Evolutionary conservation across 1,140 invertebrate genomes (phyloP).

Genomic region (Pseudomyrmex gracilis): DNA sequence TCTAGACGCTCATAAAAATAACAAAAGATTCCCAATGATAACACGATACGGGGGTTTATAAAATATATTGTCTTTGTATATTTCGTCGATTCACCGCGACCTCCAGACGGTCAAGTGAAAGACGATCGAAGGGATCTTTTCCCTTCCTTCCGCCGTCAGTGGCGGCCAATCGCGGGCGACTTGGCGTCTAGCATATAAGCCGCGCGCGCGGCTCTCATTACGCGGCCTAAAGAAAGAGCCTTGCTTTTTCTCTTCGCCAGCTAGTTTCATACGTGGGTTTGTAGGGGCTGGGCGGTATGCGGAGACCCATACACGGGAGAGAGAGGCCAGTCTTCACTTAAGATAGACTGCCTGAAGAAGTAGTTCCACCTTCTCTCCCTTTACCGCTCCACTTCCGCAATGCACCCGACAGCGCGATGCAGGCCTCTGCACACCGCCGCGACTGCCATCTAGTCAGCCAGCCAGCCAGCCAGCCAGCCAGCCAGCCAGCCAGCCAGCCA

Average conservation of each 20-base stretch:
- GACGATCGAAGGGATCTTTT: constrained; percentile 40
- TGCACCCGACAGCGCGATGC: constrained; percentile 64
- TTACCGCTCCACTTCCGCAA: constrained; percentile 45
- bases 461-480: constrained; percentile 52
- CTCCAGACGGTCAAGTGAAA: constrained; percentile 35
- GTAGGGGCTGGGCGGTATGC: background rate
- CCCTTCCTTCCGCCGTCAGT: constrained; percentile 37
- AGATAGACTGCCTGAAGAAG: constrained; percentile 73
- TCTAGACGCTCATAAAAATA: constrained; percentile 24
- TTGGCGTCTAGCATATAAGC: constrained; percentile 24
- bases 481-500: constrained; percentile 70
- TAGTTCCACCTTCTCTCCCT: constrained; percentile 54
- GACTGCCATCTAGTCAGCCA: constrained; percentile 74
- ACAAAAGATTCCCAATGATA: constrained; percentile 36
- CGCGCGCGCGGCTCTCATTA: constrained; percentile 67
- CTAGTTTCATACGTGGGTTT: constrained; percentile 65
- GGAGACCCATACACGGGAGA: constrained; percentile 4
- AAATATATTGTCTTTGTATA: constrained; percentile 3
- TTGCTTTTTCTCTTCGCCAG: constrained; percentile 57
- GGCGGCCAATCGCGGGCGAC: constrained; percentile 46
- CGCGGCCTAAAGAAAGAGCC: constrained; percentile 67
- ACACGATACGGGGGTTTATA: constrained; percentile 23
- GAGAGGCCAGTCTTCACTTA: constrained; percentile 68
- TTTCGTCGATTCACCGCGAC: constrained; percentile 9
- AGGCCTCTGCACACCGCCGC: constrained; percentile 64